These are phyloP conservation scores for Entomobrya multifasciata DNA, from an alignment of 2,888 invertebrate species.

Conservation along the genomic window DNA sequence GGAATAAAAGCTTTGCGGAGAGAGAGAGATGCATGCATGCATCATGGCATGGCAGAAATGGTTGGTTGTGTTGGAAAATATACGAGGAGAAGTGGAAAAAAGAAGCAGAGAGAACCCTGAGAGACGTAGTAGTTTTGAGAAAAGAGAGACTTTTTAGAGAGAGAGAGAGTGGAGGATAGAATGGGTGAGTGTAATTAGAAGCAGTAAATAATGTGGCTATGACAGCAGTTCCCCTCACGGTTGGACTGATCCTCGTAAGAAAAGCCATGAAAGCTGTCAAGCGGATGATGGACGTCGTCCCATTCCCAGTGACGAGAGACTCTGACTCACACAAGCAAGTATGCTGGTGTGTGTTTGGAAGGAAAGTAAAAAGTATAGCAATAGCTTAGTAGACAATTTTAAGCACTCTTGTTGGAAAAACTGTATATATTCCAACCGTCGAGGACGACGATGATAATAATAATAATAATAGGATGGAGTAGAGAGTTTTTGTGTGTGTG, in stretches of 20 bases:
- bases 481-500: conserved; percentile 28
- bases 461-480: conserved; percentile 51
- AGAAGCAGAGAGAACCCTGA: conserved; percentile 54
- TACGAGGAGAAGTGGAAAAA: conserved; percentile 31
- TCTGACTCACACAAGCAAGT: conserved; percentile 56
- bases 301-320: conserved; percentile 77
- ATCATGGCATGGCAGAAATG: conserved; percentile 36
- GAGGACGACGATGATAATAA: conserved; percentile 51
- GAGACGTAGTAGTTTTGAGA: conserved; percentile 58
- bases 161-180: conserved; percentile 66
- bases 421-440: background rate
- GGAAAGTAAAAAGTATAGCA: conserved; percentile 30
- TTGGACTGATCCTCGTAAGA: conserved; percentile 78
- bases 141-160: no score
- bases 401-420: conserved; percentile 64
- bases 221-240: conserved; percentile 78
- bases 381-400: conserved; percentile 56
- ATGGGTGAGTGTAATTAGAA: conserved; percentile 78
- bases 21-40: conserved; percentile 34
- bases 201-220: conserved; percentile 78
- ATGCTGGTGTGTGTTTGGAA: background rate
- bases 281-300: conserved; percentile 77
- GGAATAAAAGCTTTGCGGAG: conserved; percentile 36
- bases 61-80: conserved; percentile 41
- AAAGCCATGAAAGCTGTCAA: conserved; percentile 78